Base-by-base conservation (phyloP, 2,797 vertebrate genomes). In the Acrossocheilus fasciatus region DNA sequence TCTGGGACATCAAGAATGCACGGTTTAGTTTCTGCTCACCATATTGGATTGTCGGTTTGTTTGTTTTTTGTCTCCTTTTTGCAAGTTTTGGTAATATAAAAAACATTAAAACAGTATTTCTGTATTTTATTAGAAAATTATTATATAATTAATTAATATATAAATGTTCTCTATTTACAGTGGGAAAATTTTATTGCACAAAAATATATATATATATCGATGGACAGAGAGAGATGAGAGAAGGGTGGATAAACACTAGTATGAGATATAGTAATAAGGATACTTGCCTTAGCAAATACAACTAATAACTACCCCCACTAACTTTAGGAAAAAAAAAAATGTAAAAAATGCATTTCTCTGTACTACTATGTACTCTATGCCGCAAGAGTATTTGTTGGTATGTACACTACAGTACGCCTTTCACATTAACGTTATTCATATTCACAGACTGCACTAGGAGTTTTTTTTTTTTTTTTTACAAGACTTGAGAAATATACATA, bases 401-500 rank as follows among this genome's bases (percentile, higher is more conserved):
- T 54, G 20, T 50, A 75, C 26, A 59, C 47, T 59, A 87, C 83
- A 82, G 82, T 83, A 78, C 15, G 0, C 79, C 57, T 83, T 87
- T 89, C 86, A 87, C 68, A 62, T 76, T 41, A 64, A 80, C 75
- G 15, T 54, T 83, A 68, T 62, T 64, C 54, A 41, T 66, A 86
- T 86, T 79, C 86, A 89, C 84, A 80, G 30, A 70, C 68, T 66
- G 82, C 47, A 79, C 68, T 86, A 83, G 69, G 34, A 85, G 50
- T n/a, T n/a, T 6, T 50, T 23, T 18, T 36, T 50, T 3, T 72
- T 43, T n/a, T 79, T 43, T 86, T 50, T 77, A 86, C 76, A 59
- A 26, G 54, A 62, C 77, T 75, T 79, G 74, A 76, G 77, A 30
- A 78, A 17, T 88, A 87, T 87, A 43, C 80, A 78, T 82, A 86